Conservation (phyloP, 2,888 invertebrate genomes). For the Idaea dimidiata region DNA sequence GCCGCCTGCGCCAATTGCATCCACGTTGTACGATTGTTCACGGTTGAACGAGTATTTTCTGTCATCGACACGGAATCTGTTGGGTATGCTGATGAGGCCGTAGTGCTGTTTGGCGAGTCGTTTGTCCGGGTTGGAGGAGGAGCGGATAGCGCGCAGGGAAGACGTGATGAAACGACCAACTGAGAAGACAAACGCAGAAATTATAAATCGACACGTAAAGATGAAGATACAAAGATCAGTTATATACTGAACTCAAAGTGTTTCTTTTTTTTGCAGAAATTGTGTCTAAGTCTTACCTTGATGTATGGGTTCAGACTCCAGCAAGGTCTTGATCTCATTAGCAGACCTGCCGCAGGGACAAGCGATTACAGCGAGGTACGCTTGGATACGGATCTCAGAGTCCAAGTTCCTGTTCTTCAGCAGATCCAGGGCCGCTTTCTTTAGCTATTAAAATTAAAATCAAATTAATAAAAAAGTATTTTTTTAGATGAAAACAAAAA, state of each 20-base stretch:
- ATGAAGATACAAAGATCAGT: constrained; percentile 5
- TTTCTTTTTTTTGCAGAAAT: neutral
- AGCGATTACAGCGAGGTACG: constrained; percentile 87
- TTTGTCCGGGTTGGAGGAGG: constrained; percentile 89
- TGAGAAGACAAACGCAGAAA: constrained; percentile 25
- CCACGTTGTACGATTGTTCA: constrained; percentile 87
- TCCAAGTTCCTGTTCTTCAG: constrained; percentile 88
- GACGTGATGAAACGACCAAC: constrained; percentile 93
- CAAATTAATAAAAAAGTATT: no score
- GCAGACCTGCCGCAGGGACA: constrained; percentile 88
- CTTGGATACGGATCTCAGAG: constrained; percentile 93
- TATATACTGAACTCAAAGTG: no score
- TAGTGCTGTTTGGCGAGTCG: constrained; percentile 77
- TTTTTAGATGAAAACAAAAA: no score
- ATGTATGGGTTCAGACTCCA: constrained; percentile 87
- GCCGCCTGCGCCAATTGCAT: constrained; percentile 85
- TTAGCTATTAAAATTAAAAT: constrained; percentile 44
- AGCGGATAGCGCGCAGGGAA: constrained; percentile 88
- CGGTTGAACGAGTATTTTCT: constrained; percentile 89
- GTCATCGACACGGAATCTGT: constrained; percentile 84
- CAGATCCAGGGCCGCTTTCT: constrained; percentile 80
- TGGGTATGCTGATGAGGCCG: constrained; percentile 75
- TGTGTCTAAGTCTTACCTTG: constrained; percentile 75
- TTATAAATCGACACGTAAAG: neutral
- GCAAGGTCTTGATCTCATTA: constrained; percentile 84